Conservation (phyloP, 2,888 invertebrate genomes). For the Oscheius sp. region DNA sequence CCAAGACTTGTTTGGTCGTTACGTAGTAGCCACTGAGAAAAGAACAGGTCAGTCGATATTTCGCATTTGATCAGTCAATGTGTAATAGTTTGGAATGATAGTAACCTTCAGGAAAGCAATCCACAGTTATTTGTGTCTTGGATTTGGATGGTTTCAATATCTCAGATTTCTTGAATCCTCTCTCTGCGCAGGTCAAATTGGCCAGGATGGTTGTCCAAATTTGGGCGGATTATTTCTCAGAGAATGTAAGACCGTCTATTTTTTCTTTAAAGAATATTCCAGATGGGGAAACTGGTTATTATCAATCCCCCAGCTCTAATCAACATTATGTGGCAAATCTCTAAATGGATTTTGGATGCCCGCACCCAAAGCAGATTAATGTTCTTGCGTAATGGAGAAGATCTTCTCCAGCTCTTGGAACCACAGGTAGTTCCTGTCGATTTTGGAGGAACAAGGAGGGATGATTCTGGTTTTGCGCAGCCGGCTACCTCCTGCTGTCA, state of each 20-base stretch:
- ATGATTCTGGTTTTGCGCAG: constrained; percentile 61
- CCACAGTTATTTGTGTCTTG: constrained; percentile 65
- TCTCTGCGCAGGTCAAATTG: constrained; percentile 62
- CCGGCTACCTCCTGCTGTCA: constrained; percentile 54
- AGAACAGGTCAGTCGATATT: constrained; percentile 51
- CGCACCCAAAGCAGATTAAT: constrained; percentile 60
- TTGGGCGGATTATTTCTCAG: constrained; percentile 70
- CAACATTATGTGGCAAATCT: constrained; percentile 67
- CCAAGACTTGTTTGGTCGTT: constrained; percentile 66
- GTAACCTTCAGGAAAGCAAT: constrained; percentile 50
- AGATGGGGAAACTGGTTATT: constrained; percentile 64
- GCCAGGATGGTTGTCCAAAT: constrained; percentile 67
- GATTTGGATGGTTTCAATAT: constrained; percentile 65
- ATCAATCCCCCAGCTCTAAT: constrained; percentile 69
- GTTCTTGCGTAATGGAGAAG: constrained; percentile 60
- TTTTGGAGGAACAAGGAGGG: constrained; percentile 62
- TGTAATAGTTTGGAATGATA: neutral
- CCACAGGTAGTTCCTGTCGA: constrained; percentile 62
- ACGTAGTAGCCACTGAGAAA: constrained; percentile 62
- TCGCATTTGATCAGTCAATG: neutral
- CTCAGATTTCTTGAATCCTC: constrained; percentile 67
- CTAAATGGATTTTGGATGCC: constrained; percentile 58
- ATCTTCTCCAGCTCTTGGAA: constrained; percentile 60
- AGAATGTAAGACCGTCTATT: constrained; percentile 54
- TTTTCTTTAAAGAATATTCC: constrained; percentile 28